Evolutionary conservation across 2,113 vertebrate species (phyloP).

Genomic region (Dicentrarchus labrax): DNA sequence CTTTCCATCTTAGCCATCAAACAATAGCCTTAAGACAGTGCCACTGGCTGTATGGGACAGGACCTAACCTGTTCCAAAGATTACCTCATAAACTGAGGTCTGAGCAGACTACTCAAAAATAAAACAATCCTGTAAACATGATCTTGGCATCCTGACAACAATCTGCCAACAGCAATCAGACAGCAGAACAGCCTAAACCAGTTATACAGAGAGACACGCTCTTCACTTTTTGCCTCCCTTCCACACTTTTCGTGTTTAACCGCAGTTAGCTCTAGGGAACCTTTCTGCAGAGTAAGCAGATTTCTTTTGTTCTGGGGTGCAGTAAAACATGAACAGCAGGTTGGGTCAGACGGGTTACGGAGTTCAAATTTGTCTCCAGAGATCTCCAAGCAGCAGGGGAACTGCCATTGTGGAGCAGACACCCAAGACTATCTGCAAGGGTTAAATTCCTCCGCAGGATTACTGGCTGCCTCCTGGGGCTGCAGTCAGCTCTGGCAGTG

Average conservation of each 20-base stretch:
- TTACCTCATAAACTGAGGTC: constrained; percentile 45
- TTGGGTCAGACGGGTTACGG: constrained; percentile 33
- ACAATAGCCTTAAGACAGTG: constrained; percentile 64
- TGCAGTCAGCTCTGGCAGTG: constrained; percentile 70
- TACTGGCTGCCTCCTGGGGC: constrained; percentile 75
- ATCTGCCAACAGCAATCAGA: constrained; percentile 60
- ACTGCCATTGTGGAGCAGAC: constrained; percentile 26
- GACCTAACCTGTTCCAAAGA: constrained; percentile 70
- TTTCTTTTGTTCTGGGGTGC: constrained; percentile 53
- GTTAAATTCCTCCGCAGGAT: constrained; percentile 82
- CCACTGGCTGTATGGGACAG: constrained; percentile 51
- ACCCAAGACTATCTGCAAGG: constrained; percentile 63
- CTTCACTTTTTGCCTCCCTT: constrained; percentile 4
- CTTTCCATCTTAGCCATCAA: constrained; percentile 51
- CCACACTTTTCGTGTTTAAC: constrained; percentile 23
- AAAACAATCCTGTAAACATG: constrained; percentile 52
- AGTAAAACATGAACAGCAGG: constrained; percentile 27
- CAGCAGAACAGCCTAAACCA: constrained; percentile 77
- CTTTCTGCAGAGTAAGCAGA: constrained; percentile 71
- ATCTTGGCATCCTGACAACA: constrained; percentile 60
- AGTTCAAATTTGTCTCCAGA: constrained; percentile 51
- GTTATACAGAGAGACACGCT: constrained; percentile 59
- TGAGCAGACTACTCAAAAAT: constrained; percentile 26
- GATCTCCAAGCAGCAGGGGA: constrained; percentile 37
- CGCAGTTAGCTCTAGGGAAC: constrained; percentile 1